Base-by-base conservation (phyloP, 2,113 vertebrate species). In the Siniperca knerii region DNA sequence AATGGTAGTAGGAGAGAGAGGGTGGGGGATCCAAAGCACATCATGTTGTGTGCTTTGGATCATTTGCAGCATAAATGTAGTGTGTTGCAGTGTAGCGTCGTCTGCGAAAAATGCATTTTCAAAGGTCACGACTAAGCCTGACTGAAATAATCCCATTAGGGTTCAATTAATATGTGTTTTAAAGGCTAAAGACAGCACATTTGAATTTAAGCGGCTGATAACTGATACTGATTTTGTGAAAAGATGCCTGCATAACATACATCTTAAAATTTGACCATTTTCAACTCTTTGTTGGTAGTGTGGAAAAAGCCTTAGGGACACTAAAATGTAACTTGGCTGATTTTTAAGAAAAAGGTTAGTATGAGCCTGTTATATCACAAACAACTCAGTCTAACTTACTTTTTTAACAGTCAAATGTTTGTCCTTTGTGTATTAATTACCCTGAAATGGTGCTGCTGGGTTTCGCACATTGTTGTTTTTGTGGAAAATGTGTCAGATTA, bases 381-480 rank as follows among this genome's bases (percentile, higher is more conserved):
- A 68, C 25, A 68, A 23, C 42, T 70, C 21, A 20, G 4, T 50
- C 8, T 44, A 37, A 75, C 62, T 33, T 60, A 37, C 33, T 75
- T 50, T 58, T 55, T 61, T 35, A 52, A 42, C 25, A 54, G n/a
- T 71, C 11, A 58, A n/a, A 62, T 25, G 6, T 70, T 52, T 70
- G 64, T 81, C 67, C 72, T 48, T 55, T 64, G 77, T 81, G 68
- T 69, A 52, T 52, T 52, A 66, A 60, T 77, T 74, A 73, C 42
- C 60, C 42, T 57, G 16, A 73, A 35, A 70, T 40, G 8, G 4
- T 42, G 16, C 69, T 6, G 21, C 68, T 64, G n/a, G 8, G 46
- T 60, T n/a, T 70, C 1, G 50, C 16, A 60, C 4, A 57, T 44
- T 69, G 37, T 44, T 79, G 33, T 81, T 64, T 76, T 40, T 15